Conservation (phyloP, 2,888 invertebrate species). For the Melieria omissa region DNA sequence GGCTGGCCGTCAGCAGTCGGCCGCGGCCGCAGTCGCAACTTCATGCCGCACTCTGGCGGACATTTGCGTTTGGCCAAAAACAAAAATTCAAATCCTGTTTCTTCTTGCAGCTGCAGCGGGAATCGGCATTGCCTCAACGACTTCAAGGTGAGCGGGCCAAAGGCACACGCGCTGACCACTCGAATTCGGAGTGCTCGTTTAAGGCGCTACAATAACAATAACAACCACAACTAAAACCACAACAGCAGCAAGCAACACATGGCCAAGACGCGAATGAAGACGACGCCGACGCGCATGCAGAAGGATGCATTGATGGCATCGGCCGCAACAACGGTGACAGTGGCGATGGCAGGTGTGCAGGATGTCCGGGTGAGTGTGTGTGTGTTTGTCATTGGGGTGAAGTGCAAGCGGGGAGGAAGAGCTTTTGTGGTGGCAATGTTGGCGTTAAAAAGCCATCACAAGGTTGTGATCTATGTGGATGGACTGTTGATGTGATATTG, state of each 20-base stretch:
- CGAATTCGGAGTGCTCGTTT: not conserved
- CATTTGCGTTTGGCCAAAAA: no score
- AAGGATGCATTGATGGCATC: conserved; percentile 52
- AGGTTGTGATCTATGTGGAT: not conserved
- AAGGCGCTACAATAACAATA: not conserved
- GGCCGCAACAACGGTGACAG: conserved; percentile 38
- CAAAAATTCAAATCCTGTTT: conserved; percentile 6
- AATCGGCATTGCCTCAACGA: conserved; percentile 51
- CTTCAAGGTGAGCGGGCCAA: conserved; percentile 53
- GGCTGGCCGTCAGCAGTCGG: no score
- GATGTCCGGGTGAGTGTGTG: conserved; percentile 7
- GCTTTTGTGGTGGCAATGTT: not conserved
- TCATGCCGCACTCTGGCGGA: no score
- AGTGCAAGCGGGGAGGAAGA: not conserved
- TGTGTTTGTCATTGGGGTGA: not conserved
- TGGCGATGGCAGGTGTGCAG: conserved; percentile 28
- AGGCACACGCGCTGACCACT: conserved; percentile 3
- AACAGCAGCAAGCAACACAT: conserved; percentile 47
- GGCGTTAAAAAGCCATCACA: no score
- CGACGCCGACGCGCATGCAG: conserved; percentile 57
- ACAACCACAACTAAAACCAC: conserved; percentile 3
- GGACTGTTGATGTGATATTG: not conserved
- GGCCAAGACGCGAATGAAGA: conserved; percentile 63
- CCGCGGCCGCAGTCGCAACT: no score
- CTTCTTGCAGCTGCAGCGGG: conserved; percentile 55